Base-by-base conservation (phyloP, 2,113 vertebrate genomes). In the Xerus inauris region DNA sequence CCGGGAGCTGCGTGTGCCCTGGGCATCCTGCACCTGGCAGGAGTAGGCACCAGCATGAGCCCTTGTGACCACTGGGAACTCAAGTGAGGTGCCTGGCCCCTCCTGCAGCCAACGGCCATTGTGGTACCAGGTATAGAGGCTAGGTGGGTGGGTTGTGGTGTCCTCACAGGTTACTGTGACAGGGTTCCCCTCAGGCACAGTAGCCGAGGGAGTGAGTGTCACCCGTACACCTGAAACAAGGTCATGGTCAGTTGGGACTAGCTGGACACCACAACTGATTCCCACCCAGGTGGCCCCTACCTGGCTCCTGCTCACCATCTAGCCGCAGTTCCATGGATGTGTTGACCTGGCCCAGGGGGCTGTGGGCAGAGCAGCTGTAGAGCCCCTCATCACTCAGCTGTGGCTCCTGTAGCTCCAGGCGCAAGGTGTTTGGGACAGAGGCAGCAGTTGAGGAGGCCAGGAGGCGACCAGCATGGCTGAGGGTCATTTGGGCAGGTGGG, bases 81-180 rank as follows among this genome's bases (percentile, higher is more conserved):
- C 10, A 8, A 99, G 89, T 1, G 94, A 73, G 16, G 81, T 1
- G 0, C 62, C 80, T 1, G 73, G 24, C 0, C 98, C 98, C 13
- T 98, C 98, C 3, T 94, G 57, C 76, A 98, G 38, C 98, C 99
- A 99, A 0, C 4, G 97, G 49, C 98, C 93, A 32, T 99, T 98
- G 96, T 98, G 98, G 96, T 97, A 98, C 98, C 99, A 99, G 32
- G 89, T 4, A 65, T 98, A 99, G 89, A 91, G 1, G 0, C 90
- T 49, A 0, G 97, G 97, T 0, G 97, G 82, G 1, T 0, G 71
- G 12, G 97, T 87, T 0, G 5, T 77, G 0, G 80, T 30, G 6
- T 97, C 98, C 85, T 97, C 97, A 89, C 98, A 99, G 32, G 91
- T 98, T 96, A 98, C 82, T 0, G 97, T 98, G 97, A 98, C 91